Base-by-base conservation (phyloP, 2,797 vertebrate genomes). In the Merluccius polli region DNA sequence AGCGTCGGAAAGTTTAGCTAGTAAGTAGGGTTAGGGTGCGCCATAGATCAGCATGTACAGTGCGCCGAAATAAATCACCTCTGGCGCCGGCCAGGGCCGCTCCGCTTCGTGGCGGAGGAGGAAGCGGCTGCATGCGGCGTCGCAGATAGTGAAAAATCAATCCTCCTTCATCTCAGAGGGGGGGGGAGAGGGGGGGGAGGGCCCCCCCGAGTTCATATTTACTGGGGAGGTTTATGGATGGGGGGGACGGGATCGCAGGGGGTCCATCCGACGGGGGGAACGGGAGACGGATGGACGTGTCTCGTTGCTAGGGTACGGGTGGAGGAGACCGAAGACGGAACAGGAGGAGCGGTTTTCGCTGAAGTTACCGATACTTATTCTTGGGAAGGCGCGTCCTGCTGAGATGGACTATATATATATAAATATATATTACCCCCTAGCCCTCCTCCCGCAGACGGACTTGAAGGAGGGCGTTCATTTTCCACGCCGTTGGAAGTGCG, bases 141-240 rank as follows among this genome's bases (percentile, higher is more conserved):
- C 70, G 75, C 82, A 77, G 75, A 84, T 81, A 85, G 82, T 85
- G 79, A 82, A 81, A 89, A 90, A 89, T 89, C 84, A 81, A 87
- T 87, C 80, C 48, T 70, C 12, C 2, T 12, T 10, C 29, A 10
- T 74, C 79, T 80, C 69, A 1, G 79, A 33, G 81, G 36, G 38
- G 79, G 72, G 65, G 1, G 52, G 52, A 6, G 31, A 80, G 35
- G 33, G 79, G 73, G 69, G 41, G 41, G 52, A 21, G 21, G 52
- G 59, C n/a, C n/a, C 24, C 24, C 3, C 9, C 24, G 9, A 27
- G 21, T 81, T 31, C 75, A 83, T 81, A 82, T 86, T 85, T 83
- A 83, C 83, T 82, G 79, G 83, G 86, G 85, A 27, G 87, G 85
- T 88, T 86, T 87, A 85, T 81, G 82, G 87, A 90, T 86, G 83